Conservation (phyloP, 2,888 invertebrate species). For the Harpalus rufipes region DNA sequence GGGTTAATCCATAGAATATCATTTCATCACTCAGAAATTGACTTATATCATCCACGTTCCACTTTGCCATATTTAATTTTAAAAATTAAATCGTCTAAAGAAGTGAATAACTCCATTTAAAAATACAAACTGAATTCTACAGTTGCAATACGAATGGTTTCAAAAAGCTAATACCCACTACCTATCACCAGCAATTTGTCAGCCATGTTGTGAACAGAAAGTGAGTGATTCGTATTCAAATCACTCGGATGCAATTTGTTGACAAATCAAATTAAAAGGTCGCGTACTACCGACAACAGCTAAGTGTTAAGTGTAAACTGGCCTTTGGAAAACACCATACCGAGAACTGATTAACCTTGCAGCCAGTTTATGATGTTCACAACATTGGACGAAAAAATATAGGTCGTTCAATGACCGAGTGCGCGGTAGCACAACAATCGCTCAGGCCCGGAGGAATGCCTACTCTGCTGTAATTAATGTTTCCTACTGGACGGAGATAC, state of each 20-base stretch:
- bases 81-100: no score
- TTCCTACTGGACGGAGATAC: background rate
- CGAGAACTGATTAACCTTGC: conserved; percentile 58
- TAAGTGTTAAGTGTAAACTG: conserved; percentile 34
- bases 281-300: conserved; percentile 16
- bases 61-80: no score
- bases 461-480: conserved; percentile 3
- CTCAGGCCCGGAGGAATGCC: background rate
- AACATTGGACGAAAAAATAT: conserved; percentile 62
- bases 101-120: no score
- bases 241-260: conserved; percentile 45
- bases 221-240: conserved; percentile 41
- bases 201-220: background rate
- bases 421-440: background rate
- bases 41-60: no score
- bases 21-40: no score
- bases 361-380: conserved; percentile 53
- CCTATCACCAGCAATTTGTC: no score
- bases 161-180: no score
- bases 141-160: no score
- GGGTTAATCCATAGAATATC: no score
- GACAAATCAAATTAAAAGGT: conserved; percentile 56
- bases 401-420: conserved; percentile 63
- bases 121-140: no score
- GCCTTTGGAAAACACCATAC: conserved; percentile 40